Conservation (phyloP, 30 jellyfish, hydroid and myxozoan genomes). For the Catostylus mosaicus region DNA sequence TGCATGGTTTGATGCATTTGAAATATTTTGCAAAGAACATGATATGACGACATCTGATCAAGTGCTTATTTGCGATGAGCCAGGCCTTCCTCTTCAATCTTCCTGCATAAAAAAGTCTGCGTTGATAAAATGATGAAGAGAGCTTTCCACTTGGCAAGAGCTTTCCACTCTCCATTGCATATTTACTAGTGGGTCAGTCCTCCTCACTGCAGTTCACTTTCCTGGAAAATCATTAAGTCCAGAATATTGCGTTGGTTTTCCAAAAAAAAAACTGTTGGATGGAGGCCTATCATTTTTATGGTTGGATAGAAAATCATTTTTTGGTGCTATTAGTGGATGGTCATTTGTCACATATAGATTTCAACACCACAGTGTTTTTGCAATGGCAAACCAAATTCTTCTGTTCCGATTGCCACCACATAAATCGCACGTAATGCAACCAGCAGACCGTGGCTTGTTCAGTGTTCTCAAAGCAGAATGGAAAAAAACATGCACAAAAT, state of each 20-base stretch:
- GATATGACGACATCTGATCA: constrained; percentile 10
- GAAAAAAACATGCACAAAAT: constrained; percentile 34
- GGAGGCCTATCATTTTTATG: constrained; percentile 57
- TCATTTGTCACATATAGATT: constrained; percentile 45
- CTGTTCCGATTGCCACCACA: constrained; percentile 50
- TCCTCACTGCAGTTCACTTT: constrained; percentile 35
- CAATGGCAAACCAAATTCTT: constrained; percentile 29
- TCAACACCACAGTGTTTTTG: constrained; percentile 38
- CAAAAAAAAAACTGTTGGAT: constrained; percentile 50
- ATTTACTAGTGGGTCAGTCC: constrained; percentile 20
- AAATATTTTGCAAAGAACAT: constrained; percentile 7
- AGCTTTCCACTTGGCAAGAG: constrained; percentile 23
- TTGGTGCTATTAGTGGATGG: constrained; percentile 52
- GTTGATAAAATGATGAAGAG: constrained; percentile 17
- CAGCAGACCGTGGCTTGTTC: constrained; percentile 53
- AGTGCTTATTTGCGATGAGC: constrained; percentile 29
- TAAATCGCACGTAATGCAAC: constrained; percentile 52
- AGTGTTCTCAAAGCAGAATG: constrained; percentile 35
- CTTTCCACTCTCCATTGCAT: constrained; percentile 42
- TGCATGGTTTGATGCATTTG: constrained; percentile 39
- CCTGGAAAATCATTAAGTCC: constrained; percentile 34
- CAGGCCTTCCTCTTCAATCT: constrained; percentile 60
- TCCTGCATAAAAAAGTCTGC: constrained; percentile 39
- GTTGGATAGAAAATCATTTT: constrained; percentile 38
- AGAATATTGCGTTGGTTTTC: constrained; percentile 54